Conservation (phyloP, 2,113 vertebrate genomes). For the Cavia porcellus region DNA sequence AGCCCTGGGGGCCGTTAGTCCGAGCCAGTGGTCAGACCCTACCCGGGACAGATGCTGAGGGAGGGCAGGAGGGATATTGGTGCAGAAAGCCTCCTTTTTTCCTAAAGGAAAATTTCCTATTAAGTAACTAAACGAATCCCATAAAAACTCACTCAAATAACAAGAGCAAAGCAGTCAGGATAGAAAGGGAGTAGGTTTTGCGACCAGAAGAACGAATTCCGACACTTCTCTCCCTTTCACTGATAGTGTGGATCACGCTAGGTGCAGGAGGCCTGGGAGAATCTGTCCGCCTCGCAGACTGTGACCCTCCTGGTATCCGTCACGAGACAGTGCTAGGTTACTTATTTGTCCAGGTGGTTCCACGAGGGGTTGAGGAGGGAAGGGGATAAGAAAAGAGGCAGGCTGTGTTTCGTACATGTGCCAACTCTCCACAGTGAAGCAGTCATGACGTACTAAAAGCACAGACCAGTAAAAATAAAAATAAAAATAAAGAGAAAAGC, state of each 20-base stretch:
- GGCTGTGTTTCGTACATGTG: background rate
- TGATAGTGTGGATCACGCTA: rapidly evolving
- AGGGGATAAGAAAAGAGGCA: background rate
- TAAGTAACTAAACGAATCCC: background rate
- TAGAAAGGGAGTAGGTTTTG: background rate
- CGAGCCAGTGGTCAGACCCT: background rate
- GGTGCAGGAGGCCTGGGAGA: background rate
- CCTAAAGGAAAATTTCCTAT: background rate
- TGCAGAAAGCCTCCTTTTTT: background rate
- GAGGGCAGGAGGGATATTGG: background rate
- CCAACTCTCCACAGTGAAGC: background rate
- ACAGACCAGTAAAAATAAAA: background rate
- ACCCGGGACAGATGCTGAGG: no score
- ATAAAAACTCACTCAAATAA: background rate
- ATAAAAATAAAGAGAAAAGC: background rate
- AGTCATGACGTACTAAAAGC: background rate
- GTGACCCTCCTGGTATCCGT: background rate
- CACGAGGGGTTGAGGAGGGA: background rate
- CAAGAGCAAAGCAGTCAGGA: background rate
- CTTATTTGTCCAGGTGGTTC: background rate
- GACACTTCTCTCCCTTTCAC: background rate
- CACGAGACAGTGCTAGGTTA: background rate
- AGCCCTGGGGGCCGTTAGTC: background rate
- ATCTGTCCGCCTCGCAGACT: background rate
- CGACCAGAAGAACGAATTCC: background rate